Conservation (phyloP, 2,113 vertebrate species). For the Sciurus niger region DNA sequence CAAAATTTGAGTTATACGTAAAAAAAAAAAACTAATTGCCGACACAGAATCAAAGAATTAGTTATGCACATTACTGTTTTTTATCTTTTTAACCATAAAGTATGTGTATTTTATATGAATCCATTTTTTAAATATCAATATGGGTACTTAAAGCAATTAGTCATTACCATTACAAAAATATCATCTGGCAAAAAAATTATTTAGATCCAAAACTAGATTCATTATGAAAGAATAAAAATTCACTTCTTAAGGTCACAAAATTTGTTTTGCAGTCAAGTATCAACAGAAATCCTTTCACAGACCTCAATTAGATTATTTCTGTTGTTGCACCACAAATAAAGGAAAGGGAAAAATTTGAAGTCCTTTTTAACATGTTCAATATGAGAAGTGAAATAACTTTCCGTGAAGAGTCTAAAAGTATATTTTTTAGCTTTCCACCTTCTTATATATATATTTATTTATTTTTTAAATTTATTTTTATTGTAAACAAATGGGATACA, state of each 20-base stretch:
- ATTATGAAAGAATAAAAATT: constrained; percentile 14
- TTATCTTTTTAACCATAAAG: constrained; percentile 36
- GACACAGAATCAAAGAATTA: background rate
- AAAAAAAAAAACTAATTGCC: constrained; percentile 37
- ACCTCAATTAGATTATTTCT: background rate
- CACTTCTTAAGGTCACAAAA: background rate
- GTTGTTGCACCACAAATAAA: background rate
- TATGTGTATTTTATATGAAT: background rate
- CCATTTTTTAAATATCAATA: constrained; percentile 43
- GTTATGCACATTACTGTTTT: background rate
- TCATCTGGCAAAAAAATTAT: constrained; percentile 25
- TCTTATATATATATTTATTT: no score
- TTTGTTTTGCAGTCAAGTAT: background rate
- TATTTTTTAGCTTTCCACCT: no score
- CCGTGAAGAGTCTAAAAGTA: constrained; percentile 19
- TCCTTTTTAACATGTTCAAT: background rate
- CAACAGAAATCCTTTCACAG: background rate
- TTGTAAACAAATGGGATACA: no score
- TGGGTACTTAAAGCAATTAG: background rate
- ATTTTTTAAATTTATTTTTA: no score
- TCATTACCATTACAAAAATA: constrained; percentile 8
- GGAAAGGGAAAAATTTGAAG: background rate
- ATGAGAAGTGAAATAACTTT: background rate
- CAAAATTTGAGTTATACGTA: background rate
- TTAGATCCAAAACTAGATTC: background rate